Evolutionary conservation across 2,797 vertebrate species (phyloP).

Genomic region (Thalassophryne amazonica): DNA sequence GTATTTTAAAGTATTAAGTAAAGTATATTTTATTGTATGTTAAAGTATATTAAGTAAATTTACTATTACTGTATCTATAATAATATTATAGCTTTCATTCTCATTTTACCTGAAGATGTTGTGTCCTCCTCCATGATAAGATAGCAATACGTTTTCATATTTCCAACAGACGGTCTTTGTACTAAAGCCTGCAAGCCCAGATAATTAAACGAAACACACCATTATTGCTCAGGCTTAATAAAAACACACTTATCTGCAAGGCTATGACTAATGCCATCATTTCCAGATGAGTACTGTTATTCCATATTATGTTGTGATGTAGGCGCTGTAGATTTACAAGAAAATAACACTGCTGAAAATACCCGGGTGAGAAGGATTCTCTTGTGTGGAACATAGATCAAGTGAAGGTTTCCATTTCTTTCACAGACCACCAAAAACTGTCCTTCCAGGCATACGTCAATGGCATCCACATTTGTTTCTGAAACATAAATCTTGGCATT

Average conservation of each 20-base stretch:
- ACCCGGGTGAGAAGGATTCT: conserved; percentile 89
- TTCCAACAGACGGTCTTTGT: conserved; percentile 56
- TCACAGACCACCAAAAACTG: conserved; percentile 91
- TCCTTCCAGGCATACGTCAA: conserved; percentile 85
- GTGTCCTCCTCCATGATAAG: conserved; percentile 81
- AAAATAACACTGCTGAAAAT: conserved; percentile 21
- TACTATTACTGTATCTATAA: too few relatives aligned
- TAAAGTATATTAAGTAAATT: too few relatives aligned
- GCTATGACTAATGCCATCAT: background rate
- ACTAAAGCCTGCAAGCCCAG: conserved; percentile 75
- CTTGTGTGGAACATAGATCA: conserved; percentile 89
- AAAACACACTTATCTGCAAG: background rate
- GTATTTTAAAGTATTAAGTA: too few relatives aligned
- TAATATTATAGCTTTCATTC: too few relatives aligned
- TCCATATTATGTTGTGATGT: background rate
- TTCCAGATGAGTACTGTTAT: background rate
- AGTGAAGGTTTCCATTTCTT: conserved; percentile 90
- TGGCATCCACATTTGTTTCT: conserved; percentile 89
- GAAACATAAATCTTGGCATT: conserved; percentile 19
- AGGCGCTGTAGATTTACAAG: background rate
- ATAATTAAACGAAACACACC: background rate
- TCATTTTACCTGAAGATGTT: conserved; percentile 73
- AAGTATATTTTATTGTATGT: too few relatives aligned
- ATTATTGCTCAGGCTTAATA: background rate
- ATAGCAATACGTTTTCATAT: conserved; percentile 77